These are phyloP conservation scores for Pitta sordida DNA, from an alignment of 2,113 vertebrate species.

Conservation along the genomic window DNA sequence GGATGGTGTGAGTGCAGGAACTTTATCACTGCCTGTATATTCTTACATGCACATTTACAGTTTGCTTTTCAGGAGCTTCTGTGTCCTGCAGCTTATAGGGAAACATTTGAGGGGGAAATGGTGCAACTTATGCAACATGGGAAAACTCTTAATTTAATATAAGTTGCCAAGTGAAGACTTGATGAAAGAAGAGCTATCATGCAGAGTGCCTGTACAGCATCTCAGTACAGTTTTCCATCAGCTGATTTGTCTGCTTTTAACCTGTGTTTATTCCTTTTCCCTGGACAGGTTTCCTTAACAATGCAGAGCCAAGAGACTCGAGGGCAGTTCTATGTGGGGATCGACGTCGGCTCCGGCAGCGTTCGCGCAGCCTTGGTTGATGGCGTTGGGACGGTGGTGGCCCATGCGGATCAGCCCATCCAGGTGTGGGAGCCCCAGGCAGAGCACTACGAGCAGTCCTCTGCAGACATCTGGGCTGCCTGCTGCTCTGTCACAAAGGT, in stretches of 20 bases:
- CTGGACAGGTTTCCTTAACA: neutral
- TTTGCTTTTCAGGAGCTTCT: neutral
- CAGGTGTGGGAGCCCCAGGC: constrained; percentile 82
- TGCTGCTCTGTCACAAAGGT: constrained; percentile 89
- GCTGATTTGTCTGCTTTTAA: neutral
- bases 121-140: neutral
- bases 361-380: constrained; percentile 90
- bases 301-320: constrained; percentile 47
- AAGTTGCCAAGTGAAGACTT: neutral
- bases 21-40: neutral
- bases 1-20: neutral
- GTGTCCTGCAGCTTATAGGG: neutral
- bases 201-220: neutral
- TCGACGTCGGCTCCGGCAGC: constrained; percentile 91
- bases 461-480: constrained; percentile 88
- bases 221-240: neutral
- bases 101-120: neutral
- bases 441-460: constrained; percentile 91
- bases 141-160: neutral
- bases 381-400: constrained; percentile 69
- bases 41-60: neutral
- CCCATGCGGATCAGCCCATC: constrained; percentile 80
- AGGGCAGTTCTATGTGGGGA: constrained; percentile 80
- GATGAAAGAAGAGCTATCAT: neutral
- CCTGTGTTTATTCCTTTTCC: neutral